These are phyloP conservation scores for Archilochus colubris DNA, from an alignment of 2,113 vertebrate genomes.

Conservation along the genomic window DNA sequence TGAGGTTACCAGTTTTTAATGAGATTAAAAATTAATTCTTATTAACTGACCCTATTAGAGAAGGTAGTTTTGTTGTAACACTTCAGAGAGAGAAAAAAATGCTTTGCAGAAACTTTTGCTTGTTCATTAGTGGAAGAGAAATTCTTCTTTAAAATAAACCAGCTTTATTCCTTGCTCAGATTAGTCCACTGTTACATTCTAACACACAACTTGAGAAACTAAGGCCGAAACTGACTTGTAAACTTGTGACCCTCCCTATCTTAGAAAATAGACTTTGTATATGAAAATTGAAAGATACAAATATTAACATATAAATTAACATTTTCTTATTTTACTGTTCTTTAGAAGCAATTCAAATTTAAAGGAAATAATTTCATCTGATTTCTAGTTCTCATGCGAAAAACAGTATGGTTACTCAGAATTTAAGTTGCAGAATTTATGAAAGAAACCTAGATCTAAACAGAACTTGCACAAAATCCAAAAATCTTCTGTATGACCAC, in stretches of 20 bases:
- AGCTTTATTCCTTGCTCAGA: background rate
- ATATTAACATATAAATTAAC: background rate
- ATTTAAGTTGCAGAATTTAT: background rate
- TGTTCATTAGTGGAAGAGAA: background rate
- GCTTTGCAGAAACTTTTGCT: background rate
- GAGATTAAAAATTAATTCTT: background rate
- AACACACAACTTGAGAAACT: background rate
- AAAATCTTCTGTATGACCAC: background rate
- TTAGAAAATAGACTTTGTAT: background rate
- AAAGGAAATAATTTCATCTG: background rate
- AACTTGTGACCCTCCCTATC: background rate
- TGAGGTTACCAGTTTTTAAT: conserved; percentile 1
- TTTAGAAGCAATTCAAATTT: background rate
- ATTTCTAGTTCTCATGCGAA: background rate
- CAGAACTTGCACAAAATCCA: background rate
- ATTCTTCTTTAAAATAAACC: background rate
- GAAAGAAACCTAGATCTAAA: background rate
- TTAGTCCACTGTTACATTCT: background rate
- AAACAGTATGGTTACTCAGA: background rate
- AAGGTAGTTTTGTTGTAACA: background rate
- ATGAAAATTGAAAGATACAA: background rate
- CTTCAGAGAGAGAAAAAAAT: background rate
- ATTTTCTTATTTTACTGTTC: background rate
- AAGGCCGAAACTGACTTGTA: background rate
- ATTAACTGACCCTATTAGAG: background rate